Conservation (phyloP, 2,113 vertebrate species). For the Zosterops hypoxanthus region DNA sequence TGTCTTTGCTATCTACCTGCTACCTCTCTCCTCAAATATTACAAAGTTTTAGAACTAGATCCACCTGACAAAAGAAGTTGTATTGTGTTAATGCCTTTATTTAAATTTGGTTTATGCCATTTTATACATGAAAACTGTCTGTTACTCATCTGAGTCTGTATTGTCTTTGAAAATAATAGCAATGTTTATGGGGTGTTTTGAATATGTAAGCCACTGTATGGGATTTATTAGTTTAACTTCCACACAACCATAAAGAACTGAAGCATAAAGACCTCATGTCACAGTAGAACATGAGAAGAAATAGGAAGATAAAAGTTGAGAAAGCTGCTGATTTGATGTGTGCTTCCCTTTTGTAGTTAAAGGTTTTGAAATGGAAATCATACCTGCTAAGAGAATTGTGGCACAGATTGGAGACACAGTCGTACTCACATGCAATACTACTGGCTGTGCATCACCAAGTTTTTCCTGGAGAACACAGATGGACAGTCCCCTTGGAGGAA, state of each 20-base stretch:
- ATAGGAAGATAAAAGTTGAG: background rate
- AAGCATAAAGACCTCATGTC: background rate
- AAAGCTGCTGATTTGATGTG: background rate
- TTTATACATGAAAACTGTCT: background rate
- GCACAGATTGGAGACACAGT: conserved; percentile 60
- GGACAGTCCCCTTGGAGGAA: conserved; percentile 66
- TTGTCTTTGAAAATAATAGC: background rate
- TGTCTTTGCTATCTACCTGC: background rate
- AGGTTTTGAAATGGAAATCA: conserved; percentile 56
- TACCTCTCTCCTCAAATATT: background rate
- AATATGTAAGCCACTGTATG: background rate
- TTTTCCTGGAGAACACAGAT: conserved; percentile 75
- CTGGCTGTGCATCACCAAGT: conserved; percentile 64
- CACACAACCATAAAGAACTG: background rate
- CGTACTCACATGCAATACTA: conserved; percentile 51
- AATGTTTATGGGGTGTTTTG: background rate
- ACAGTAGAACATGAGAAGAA: background rate
- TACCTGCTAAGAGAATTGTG: conserved; percentile 14
- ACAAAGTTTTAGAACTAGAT: background rate
- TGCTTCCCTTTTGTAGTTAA: conserved; percentile 34
- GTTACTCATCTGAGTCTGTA: background rate
- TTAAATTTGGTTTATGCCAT: background rate
- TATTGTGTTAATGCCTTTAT: background rate
- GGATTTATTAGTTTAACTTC: background rate
- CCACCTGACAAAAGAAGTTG: background rate